Conservation (phyloP, 1,140 invertebrate genomes). For the Dendroctonus valens region DNA sequence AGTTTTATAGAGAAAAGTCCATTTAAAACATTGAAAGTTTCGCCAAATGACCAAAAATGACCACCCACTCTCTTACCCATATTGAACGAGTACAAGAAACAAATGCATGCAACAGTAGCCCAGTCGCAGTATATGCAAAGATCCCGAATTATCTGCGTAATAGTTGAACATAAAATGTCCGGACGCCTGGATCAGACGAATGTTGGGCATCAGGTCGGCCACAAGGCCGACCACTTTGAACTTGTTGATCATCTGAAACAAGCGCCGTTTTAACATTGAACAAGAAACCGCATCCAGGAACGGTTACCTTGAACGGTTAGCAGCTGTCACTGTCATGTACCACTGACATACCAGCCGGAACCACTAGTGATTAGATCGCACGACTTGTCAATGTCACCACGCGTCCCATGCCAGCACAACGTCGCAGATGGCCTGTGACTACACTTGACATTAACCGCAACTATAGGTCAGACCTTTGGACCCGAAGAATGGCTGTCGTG, state of each 20-base stretch:
- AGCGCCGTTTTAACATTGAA: no score
- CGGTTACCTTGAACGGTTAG: neutral
- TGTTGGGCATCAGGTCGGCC: conserved; percentile 78
- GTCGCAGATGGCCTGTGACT: conserved; percentile 7
- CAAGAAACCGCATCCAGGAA: no score
- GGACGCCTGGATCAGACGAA: conserved; percentile 70
- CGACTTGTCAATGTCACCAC: no score
- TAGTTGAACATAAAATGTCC: conserved; percentile 80
- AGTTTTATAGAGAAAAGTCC: no score
- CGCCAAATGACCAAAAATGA: neutral
- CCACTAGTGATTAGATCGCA: no score
- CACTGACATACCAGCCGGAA: no score
- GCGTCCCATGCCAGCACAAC: neutral
- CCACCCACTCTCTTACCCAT: conserved; percentile 44
- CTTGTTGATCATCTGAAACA: conserved; percentile 59
- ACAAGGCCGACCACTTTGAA: conserved; percentile 67
- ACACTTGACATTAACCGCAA: conserved; percentile 12
- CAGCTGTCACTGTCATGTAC: neutral
- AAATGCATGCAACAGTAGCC: conserved; percentile 62
- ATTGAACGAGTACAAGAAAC: conserved; percentile 64
- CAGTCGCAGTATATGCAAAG: conserved; percentile 58
- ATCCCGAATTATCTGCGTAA: conserved; percentile 57
- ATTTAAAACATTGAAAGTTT: neutral
- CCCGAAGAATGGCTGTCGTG: conserved; percentile 17
- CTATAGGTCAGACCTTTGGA: neutral